Percentiles rank a stretch among this genome's conserved stretches.
Evolutionary conservation across 1,140 invertebrate genomes (phyloP).

Genomic region (Calephelis virginiensis): DNA sequence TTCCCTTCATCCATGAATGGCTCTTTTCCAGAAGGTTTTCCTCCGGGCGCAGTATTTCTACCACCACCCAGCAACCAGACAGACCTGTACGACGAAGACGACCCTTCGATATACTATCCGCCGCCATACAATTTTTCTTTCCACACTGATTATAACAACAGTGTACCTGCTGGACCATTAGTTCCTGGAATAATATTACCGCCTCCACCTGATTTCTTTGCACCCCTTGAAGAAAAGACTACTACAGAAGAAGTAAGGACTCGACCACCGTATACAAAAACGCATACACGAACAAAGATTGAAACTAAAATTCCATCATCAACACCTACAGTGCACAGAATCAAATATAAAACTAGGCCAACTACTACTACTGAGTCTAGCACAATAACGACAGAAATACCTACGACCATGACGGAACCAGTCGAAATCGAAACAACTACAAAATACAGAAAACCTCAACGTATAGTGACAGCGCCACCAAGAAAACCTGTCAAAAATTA

Average conservation of each 20-base stretch:
- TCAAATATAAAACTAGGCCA: constrained; percentile 69
- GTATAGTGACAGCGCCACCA: constrained; percentile 47
- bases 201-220: constrained; percentile 92
- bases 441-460: constrained; percentile 58
- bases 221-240: constrained; percentile 78
- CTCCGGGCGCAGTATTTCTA: constrained; percentile 84
- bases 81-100: constrained; percentile 90
- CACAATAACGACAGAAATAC: constrained; percentile 62
- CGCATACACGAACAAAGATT: constrained; percentile 56
- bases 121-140: constrained; percentile 93
- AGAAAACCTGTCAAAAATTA: constrained; percentile 57
- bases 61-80: constrained; percentile 85
- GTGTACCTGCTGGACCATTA: constrained; percentile 89
- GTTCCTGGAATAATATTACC: constrained; percentile 93
- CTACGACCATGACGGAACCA: constrained; percentile 57
- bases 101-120: constrained; percentile 93
- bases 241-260: constrained; percentile 62
- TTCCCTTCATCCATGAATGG: constrained; percentile 78
- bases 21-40: constrained; percentile 79
- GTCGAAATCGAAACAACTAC: constrained; percentile 53
- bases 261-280: constrained; percentile 48
- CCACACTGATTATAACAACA: constrained; percentile 86
- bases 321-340: constrained; percentile 51
- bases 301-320: constrained; percentile 59
- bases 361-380: constrained; percentile 54